Percentiles rank a stretch among this genome's conserved stretches.
Evolutionary conservation across 2,797 vertebrate species (phyloP).

Genomic region (Lates japonicus): DNA sequence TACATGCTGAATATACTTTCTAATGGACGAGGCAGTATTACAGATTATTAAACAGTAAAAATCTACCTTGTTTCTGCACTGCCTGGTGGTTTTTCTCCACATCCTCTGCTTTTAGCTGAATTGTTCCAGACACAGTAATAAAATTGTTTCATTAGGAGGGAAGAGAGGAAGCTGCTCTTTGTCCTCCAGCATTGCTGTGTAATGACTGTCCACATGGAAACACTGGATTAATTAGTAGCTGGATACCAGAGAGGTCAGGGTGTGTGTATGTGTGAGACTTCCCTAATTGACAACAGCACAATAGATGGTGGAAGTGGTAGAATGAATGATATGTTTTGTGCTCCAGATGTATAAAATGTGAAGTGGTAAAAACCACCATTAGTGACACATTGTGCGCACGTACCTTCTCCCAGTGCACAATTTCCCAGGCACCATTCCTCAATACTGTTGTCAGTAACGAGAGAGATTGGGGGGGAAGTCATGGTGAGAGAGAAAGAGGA

Average conservation of each 20-base stretch:
- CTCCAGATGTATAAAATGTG: not conserved
- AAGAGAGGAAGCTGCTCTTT: constrained; percentile 60
- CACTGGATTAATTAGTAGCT: constrained; percentile 68
- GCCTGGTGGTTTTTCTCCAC: constrained; percentile 44
- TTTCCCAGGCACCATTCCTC: constrained; percentile 99
- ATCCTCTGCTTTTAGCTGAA: constrained; percentile 51
- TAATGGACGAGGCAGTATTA: constrained; percentile 20
- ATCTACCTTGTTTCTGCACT: constrained; percentile 21
- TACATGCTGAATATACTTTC: constrained; percentile 11
- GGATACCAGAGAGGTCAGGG: constrained; percentile 35
- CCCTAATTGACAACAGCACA: constrained; percentile 30
- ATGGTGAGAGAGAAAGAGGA: constrained; percentile 16
- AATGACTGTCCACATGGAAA: constrained; percentile 61
- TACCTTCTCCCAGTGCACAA: constrained; percentile 99
- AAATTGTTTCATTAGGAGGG: constrained; percentile 57
- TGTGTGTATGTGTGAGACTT: constrained; percentile 18
- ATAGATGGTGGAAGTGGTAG: not conserved
- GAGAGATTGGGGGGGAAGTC: constrained; percentile 29
- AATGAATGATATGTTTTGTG: constrained; percentile 18
- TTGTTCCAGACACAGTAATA: constrained; percentile 62
- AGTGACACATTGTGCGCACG: constrained; percentile 59
- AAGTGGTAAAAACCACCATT: constrained; percentile 19
- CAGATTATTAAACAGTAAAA: constrained; percentile 32
- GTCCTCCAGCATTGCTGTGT: constrained; percentile 57
- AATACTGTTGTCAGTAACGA: constrained; percentile 87